A percentile compares a stretch with the other conserved stretches of the same genome.
Conservation (phyloP, 2,113 vertebrate genomes). For the Phodopus roborovskii region DNA sequence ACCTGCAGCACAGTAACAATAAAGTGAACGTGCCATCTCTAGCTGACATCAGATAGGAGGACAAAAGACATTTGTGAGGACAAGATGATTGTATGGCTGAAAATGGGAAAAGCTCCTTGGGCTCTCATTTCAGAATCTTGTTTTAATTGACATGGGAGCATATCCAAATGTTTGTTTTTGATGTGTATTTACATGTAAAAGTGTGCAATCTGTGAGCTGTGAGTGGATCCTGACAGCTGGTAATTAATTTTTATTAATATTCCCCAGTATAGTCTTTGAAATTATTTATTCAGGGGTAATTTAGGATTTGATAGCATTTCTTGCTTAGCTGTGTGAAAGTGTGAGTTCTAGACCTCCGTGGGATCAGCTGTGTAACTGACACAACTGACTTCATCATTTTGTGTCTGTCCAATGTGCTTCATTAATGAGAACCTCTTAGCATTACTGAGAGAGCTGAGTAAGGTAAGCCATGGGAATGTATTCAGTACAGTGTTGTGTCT, state of each 20-base stretch:
- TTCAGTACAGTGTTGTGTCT: background rate
- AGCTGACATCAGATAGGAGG: background rate
- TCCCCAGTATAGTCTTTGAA: conserved; percentile 60
- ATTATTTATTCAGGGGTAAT: conserved; percentile 48
- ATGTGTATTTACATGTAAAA: conserved; percentile 73
- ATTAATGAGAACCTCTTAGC: background rate
- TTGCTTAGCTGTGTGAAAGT: background rate
- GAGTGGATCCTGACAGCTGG: conserved; percentile 73
- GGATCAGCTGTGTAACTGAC: background rate
- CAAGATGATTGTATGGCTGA: background rate
- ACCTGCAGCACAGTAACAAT: background rate
- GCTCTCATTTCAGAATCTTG: conserved; percentile 47
- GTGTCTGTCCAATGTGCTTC: background rate
- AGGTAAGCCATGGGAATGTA: background rate
- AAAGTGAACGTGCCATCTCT: background rate
- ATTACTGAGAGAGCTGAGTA: background rate
- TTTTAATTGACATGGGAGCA: conserved; percentile 72
- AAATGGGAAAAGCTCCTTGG: conserved; percentile 15
- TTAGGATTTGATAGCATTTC: conserved; percentile 55
- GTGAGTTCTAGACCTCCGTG: conserved; percentile 1
- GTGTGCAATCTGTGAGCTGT: conserved; percentile 76
- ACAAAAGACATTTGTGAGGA: background rate
- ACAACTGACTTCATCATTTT: background rate
- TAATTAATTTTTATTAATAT: conserved; percentile 80
- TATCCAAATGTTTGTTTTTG: conserved; percentile 78